phyloP scores from a whole-genome alignment of 2,113 vertebrate species.

The Aythya baeri region DNA sequence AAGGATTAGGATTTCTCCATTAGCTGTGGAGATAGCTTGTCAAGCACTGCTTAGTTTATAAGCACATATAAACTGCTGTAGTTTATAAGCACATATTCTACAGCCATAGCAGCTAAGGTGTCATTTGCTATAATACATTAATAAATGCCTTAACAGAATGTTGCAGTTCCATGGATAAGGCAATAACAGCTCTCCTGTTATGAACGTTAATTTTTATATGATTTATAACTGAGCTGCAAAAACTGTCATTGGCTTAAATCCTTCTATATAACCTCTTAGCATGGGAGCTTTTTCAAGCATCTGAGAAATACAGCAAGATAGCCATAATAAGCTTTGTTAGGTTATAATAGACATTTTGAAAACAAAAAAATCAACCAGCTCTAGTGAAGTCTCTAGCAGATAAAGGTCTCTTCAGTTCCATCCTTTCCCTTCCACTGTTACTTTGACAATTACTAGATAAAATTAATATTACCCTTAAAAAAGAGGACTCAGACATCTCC shows the following conservation, averaged over 20 bases:
- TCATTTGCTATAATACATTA: not conserved
- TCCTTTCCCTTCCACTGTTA: not conserved
- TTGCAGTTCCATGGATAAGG: fast-evolving
- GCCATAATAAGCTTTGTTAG: not conserved
- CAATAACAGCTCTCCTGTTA: not conserved
- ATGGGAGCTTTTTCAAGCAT: not conserved
- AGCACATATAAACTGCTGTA: not conserved
- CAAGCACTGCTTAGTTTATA: not conserved
- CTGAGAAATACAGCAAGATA: not conserved
- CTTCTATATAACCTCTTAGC: not conserved
- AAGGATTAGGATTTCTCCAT: not conserved
- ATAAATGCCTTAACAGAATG: not conserved
- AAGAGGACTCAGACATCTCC: not conserved
- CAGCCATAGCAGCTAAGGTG: not conserved
- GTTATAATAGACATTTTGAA: not conserved
- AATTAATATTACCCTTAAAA: not conserved
- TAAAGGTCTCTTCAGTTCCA: not conserved
- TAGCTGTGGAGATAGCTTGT: not conserved
- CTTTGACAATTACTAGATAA: not conserved
- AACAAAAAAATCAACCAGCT: not conserved
- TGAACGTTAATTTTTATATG: not conserved
- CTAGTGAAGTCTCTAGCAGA: not conserved
- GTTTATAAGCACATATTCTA: not conserved
- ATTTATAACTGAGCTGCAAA: not conserved
- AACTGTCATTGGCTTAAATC: not conserved